Evolutionary conservation across 2,888 invertebrate genomes (phyloP).

Genomic region (Cephus spinipes): DNA sequence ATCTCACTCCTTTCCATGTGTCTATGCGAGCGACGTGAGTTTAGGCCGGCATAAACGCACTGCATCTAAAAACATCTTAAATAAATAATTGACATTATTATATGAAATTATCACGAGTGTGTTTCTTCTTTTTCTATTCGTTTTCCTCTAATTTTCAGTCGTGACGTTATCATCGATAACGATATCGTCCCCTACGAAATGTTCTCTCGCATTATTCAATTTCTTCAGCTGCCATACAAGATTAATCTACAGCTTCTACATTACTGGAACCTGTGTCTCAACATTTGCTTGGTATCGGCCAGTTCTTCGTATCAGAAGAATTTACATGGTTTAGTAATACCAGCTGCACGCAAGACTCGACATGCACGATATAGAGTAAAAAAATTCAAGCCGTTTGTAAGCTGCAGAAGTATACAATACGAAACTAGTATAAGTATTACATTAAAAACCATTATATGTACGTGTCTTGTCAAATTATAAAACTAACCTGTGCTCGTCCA

Average conservation of each 20-base stretch:
- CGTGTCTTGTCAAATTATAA: not conserved
- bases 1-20: not conserved
- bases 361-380: not conserved
- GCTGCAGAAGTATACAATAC: not conserved
- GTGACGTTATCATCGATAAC: not conserved
- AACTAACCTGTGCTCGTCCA: conserved; percentile 57
- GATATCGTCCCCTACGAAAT: not conserved
- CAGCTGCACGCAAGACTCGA: not conserved
- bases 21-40: not conserved
- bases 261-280: not conserved
- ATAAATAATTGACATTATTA: not conserved
- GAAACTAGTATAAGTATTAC: not conserved
- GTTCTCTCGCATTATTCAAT: not conserved
- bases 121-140: not conserved
- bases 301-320: not conserved
- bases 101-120: not conserved
- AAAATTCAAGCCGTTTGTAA: not conserved
- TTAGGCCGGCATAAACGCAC: not conserved
- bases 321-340: not conserved
- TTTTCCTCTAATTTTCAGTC: not conserved
- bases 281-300: not conserved
- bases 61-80: not conserved
- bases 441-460: not conserved
- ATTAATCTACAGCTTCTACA: not conserved
- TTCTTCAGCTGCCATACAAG: not conserved